A percentile compares a stretch with the other conserved stretches of the same genome.
Conservation (phyloP, 2,888 invertebrate genomes). For the Griposia aprilina region DNA sequence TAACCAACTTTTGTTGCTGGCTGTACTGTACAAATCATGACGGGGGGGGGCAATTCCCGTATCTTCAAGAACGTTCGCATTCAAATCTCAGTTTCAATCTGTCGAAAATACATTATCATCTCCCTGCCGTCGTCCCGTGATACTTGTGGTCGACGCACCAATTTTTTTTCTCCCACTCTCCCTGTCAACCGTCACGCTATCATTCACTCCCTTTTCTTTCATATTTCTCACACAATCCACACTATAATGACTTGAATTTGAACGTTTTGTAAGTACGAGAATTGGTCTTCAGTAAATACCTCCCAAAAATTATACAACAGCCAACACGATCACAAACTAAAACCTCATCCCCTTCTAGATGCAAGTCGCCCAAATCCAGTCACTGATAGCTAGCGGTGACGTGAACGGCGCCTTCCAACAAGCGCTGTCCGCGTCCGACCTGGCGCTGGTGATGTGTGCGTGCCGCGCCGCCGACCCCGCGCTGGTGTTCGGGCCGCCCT, state of each 20-base stretch:
- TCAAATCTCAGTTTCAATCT: not conserved
- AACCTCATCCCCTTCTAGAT: slow-evolving; percentile 76
- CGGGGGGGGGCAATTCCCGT: not conserved
- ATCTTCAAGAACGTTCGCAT: not conserved
- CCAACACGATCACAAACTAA: not conserved
- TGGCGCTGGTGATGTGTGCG: slow-evolving; percentile 95
- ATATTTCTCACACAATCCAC: not conserved
- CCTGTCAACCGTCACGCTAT: not conserved
- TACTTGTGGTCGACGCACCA: not conserved
- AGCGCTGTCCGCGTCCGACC: slow-evolving; percentile 96
- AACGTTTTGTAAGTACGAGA: not conserved
- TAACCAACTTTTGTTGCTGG: not conserved
- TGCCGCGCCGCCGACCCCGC: slow-evolving; percentile 96
- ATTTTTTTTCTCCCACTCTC: not conserved
- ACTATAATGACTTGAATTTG: not conserved
- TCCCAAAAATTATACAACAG: not conserved
- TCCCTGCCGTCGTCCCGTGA: not conserved
- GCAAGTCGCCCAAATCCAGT: slow-evolving; percentile 93
- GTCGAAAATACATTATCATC: not conserved
- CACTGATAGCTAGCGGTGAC: slow-evolving; percentile 93
- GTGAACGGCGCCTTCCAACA: slow-evolving; percentile 97
- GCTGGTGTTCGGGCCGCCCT: slow-evolving; percentile 94
- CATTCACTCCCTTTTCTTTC: not conserved
- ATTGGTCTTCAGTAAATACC: not conserved
- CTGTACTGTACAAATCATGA: not conserved